Conservation (phyloP, 1,140 invertebrate species). For the Brachionus calyciflorus region DNA sequence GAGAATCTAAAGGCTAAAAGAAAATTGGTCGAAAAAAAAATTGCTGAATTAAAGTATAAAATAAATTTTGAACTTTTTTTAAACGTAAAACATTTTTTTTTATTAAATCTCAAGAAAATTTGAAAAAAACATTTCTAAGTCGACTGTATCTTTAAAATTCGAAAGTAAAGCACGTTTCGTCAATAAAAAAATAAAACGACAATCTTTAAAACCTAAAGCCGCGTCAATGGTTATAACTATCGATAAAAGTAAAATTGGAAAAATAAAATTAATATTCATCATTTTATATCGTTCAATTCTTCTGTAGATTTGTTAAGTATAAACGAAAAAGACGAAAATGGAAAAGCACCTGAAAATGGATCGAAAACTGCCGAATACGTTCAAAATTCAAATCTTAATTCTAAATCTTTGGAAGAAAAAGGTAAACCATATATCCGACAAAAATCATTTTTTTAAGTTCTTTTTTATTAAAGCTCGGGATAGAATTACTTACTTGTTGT, state of each 20-base stretch:
- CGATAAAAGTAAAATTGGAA: not conserved
- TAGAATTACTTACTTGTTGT: slow-evolving; percentile 9
- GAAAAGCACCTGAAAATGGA: not conserved
- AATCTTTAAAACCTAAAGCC: not conserved
- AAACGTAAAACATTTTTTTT: not conserved
- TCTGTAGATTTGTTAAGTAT: too few relatives aligned
- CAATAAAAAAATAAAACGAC: not conserved
- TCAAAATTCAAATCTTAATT: not conserved
- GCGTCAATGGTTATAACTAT: not conserved
- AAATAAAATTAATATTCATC: too few relatives aligned
- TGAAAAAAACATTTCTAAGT: not conserved
- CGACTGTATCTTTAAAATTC: not conserved
- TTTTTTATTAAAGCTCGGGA: not conserved
- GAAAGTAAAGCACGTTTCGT: not conserved
- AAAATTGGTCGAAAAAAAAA: not conserved
- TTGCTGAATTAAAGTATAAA: not conserved
- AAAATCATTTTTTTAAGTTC: not conserved
- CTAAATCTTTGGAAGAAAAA: slow-evolving; percentile 7
- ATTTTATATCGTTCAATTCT: too few relatives aligned
- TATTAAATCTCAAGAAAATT: not conserved
- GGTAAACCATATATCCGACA: too few relatives aligned
- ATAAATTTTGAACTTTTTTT: too few relatives aligned
- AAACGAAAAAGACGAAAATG: not conserved
- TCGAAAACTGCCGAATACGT: not conserved
- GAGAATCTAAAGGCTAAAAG: not conserved